Base-by-base conservation (phyloP, 2,797 vertebrate genomes). In the Enteromius afrohamiltoni region DNA sequence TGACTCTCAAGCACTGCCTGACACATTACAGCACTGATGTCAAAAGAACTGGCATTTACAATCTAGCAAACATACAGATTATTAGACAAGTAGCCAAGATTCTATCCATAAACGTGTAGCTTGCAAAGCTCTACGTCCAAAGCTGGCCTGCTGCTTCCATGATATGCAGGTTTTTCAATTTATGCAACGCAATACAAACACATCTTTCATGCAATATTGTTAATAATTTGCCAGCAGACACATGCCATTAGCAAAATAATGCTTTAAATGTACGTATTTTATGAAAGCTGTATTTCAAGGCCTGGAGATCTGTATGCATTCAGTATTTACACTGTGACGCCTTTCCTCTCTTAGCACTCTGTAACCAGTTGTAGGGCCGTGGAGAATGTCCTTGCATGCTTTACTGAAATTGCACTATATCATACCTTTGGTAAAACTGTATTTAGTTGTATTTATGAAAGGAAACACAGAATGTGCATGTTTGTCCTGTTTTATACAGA, bases 371-470 rank as follows among this genome's bases (percentile, higher is more conserved):
- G 26, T 79, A 23, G 68, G 85, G 51, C 62, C 29, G 74, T 78
- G 82, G 7, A 80, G 81, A 88, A 86, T 85, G 85, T 83, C 42
- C n/a, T 82, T 87, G 88, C 88, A 89, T 89, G 88, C 62, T 19
- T 80, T 70, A 29, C 73, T 85, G 73, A 60, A 85, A 70, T 74
- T 79, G 79, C 85, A 89, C 83, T 85, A 67, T 53, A 60, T 53
- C 64, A 42, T n/a, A 73, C 21, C 55, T 84, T 79, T 60, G 49
- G 62, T 23, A 64, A 73, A 77, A 31, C 40, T 71, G 31, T 77
- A 71, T 78, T 78, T 83, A 51, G 74, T 77, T 58, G 49, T 68
- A 68, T 69, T 77, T 77, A 76, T 29, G 47, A 34, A 76, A 40
- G 68, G 21, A 81, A 81, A 34, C 23, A 17, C 2, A 51, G 40